Evolutionary conservation across 2,888 invertebrate species (phyloP).

Genomic region (Cyaniris semiargus): DNA sequence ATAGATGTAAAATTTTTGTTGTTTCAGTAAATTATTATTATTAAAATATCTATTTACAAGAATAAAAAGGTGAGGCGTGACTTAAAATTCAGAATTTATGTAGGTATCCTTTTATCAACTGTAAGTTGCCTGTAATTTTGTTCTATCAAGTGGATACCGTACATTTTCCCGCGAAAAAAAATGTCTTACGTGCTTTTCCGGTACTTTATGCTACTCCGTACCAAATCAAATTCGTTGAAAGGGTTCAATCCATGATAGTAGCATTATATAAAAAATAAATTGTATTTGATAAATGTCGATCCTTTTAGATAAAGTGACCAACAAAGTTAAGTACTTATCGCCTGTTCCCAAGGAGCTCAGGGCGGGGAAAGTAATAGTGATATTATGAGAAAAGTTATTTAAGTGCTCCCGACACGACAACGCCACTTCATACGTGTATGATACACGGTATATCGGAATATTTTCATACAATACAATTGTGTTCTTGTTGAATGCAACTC

Average conservation of each 20-base stretch:
- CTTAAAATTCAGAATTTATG: too few relatives aligned
- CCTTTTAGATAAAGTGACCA: conserved; percentile 18
- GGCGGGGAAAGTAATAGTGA: conserved; percentile 10
- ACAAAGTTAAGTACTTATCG: conserved; percentile 14
- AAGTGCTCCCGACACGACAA: not conserved
- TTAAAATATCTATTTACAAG: too few relatives aligned
- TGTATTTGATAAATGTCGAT: not conserved
- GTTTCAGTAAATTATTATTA: too few relatives aligned
- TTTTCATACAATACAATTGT: not conserved
- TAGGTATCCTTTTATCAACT: too few relatives aligned
- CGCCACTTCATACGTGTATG: not conserved
- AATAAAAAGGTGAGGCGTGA: too few relatives aligned
- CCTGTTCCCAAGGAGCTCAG: not conserved
- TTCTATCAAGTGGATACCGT: too few relatives aligned
- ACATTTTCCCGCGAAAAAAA: too few relatives aligned
- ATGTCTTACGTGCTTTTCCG: too few relatives aligned
- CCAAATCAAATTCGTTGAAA: not conserved
- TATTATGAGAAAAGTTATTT: conserved; percentile 13
- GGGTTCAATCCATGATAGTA: not conserved
- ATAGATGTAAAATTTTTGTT: too few relatives aligned
- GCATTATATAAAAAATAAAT: not conserved
- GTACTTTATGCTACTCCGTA: too few relatives aligned
- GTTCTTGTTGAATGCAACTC: not conserved
- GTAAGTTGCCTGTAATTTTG: too few relatives aligned
- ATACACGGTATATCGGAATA: not conserved